These are phyloP conservation scores for Origma solitaria DNA, from an alignment of 2,113 vertebrate genomes.

Conservation along the genomic window DNA sequence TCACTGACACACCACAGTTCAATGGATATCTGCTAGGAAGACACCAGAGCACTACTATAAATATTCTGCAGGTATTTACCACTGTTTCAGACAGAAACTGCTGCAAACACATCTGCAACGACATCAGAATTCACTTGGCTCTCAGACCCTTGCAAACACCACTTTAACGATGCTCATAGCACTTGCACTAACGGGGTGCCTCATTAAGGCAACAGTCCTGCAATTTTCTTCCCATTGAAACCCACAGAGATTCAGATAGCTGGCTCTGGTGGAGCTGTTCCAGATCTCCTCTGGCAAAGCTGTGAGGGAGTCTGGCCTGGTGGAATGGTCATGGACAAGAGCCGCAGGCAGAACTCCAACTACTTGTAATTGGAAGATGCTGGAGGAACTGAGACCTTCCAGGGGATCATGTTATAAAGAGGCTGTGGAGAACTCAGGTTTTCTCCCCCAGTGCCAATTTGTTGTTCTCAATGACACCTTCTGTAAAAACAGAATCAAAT, in stretches of 20 bases:
- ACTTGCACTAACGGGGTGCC: neutral
- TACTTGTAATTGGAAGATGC: conserved; percentile 14
- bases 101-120: neutral
- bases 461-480: neutral
- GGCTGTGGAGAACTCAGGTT: neutral
- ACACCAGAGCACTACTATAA: neutral
- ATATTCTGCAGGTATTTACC: neutral
- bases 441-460: neutral
- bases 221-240: conserved; percentile 13
- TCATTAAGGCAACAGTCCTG: neutral
- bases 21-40: neutral
- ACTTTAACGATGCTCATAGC: neutral
- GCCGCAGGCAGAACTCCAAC: conserved; percentile 7
- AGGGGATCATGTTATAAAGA: neutral
- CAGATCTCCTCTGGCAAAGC: conserved; percentile 8
- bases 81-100: neutral
- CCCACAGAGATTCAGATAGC: neutral
- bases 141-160: neutral
- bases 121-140: neutral
- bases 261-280: neutral
- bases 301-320: neutral
- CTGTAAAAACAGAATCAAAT: neutral
- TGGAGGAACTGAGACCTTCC: neutral
- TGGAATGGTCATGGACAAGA: neutral
- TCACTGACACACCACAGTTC: neutral